Conservation (phyloP, 35 echinoderm and acorn worm genomes). For the Ophioderma brevispina region DNA sequence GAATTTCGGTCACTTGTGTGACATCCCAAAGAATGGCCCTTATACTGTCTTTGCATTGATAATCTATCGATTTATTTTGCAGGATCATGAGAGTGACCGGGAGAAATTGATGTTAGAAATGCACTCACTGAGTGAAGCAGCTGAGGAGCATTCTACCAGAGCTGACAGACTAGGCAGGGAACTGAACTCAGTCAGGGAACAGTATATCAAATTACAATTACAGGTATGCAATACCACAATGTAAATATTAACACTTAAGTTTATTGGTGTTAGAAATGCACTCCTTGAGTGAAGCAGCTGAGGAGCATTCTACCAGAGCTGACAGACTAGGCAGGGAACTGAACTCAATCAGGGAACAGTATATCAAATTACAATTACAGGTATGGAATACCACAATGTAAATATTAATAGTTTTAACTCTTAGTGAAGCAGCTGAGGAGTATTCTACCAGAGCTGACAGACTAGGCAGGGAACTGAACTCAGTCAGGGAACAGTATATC, state of each 20-base stretch:
- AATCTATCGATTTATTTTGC: not conserved
- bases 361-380: constrained; percentile 62
- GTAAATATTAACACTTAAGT: too few relatives aligned
- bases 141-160: constrained; percentile 26
- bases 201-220: constrained; percentile 58
- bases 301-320: constrained; percentile 38
- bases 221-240: constrained; percentile 52
- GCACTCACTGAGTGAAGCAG: not conserved
- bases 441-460: constrained; percentile 43
- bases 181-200: constrained; percentile 37
- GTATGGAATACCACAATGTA: constrained; percentile 30
- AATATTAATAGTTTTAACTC: too few relatives aligned
- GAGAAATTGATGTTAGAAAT: constrained; percentile 20
- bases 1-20: too few relatives aligned
- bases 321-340: constrained; percentile 63
- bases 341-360: constrained; percentile 42
- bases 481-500: constrained; percentile 52
- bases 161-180: constrained; percentile 61
- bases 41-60: not conserved
- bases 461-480: constrained; percentile 50
- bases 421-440: constrained; percentile 9
- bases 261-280: constrained; percentile 24
- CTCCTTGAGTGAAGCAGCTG: not conserved
- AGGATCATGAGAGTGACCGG: not conserved
- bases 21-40: too few relatives aligned